phyloP scores from a whole-genome alignment of 2,888 invertebrate species.

The Caenorhabditis afra region DNA sequence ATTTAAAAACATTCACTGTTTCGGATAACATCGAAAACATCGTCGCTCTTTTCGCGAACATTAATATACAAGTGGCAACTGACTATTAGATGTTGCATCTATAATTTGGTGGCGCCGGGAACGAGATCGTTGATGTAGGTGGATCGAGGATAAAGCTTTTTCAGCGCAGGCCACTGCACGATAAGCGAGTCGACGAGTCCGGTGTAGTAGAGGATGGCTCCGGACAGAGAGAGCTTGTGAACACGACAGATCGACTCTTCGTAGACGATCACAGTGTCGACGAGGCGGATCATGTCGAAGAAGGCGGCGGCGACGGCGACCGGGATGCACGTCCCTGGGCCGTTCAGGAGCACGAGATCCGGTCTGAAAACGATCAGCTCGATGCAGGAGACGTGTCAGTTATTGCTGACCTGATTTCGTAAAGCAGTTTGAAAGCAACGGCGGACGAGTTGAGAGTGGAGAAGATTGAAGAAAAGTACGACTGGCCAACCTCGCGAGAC shows the following conservation, averaged over 20 bases:
- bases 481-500: slow-evolving; percentile 87
- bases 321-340: slow-evolving; percentile 97
- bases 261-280: slow-evolving; percentile 86
- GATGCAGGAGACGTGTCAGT: too few species aligned
- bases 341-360: slow-evolving; percentile 91
- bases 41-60: too few species aligned
- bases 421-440: slow-evolving; percentile 86
- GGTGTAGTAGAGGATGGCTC: slow-evolving; percentile 87
- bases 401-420: slow-evolving; percentile 81
- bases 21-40: too few species aligned
- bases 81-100: neutral
- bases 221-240: slow-evolving; percentile 90
- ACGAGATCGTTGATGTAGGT: slow-evolving; percentile 54
- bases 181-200: slow-evolving; percentile 89
- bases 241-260: slow-evolving; percentile 96
- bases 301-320: slow-evolving; percentile 89
- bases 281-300: slow-evolving; percentile 83
- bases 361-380: slow-evolving; percentile 84
- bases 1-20: too few species aligned
- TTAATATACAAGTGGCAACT: too few species aligned
- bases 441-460: slow-evolving; percentile 88
- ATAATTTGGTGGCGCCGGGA: neutral
- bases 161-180: slow-evolving; percentile 93
- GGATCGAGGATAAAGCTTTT: slow-evolving; percentile 84
- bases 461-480: slow-evolving; percentile 87